A percentile compares a stretch with the other conserved stretches of the same genome.
phyloP scores from a whole-genome alignment of 2,113 vertebrate species.

The Motacilla alba region DNA sequence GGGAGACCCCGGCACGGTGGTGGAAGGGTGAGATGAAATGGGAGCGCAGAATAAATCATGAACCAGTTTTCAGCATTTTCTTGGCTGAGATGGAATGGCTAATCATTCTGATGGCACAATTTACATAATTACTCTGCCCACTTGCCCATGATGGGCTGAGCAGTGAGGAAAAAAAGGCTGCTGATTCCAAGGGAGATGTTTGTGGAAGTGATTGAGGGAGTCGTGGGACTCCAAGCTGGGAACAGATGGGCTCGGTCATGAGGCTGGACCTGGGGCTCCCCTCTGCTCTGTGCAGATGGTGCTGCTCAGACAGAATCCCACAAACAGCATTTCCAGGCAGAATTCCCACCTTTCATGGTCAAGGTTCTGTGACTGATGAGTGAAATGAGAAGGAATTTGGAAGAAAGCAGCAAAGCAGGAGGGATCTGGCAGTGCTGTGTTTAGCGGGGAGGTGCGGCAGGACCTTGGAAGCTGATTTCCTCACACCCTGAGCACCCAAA shows the following conservation, averaged over 20 bases:
- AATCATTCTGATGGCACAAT: constrained; percentile 48
- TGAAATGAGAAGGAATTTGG: background rate
- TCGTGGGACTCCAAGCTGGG: background rate
- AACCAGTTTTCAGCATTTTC: constrained; percentile 47
- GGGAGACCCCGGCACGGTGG: background rate
- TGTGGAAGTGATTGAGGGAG: constrained; percentile 18
- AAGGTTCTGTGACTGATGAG: background rate
- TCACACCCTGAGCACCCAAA: background rate
- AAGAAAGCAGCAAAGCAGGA: background rate
- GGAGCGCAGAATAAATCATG: constrained; percentile 46
- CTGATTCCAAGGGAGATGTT: background rate
- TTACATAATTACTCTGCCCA: constrained; percentile 35
- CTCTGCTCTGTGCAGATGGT: background rate
- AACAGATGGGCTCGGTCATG: background rate
- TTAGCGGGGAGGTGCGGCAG: rapidly evolving
- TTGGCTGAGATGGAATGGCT: constrained; percentile 40
- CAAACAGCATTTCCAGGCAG: rapidly evolving
- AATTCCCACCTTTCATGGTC: background rate
- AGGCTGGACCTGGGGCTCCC: background rate
- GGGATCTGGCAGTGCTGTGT: background rate
- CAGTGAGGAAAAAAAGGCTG: background rate
- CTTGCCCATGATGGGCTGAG: background rate
- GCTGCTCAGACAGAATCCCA: background rate
- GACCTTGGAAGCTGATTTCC: background rate
- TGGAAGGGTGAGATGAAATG: background rate